phyloP scores from a whole-genome alignment of 1,140 invertebrate species.

The Drosophila carrolli region DNA sequence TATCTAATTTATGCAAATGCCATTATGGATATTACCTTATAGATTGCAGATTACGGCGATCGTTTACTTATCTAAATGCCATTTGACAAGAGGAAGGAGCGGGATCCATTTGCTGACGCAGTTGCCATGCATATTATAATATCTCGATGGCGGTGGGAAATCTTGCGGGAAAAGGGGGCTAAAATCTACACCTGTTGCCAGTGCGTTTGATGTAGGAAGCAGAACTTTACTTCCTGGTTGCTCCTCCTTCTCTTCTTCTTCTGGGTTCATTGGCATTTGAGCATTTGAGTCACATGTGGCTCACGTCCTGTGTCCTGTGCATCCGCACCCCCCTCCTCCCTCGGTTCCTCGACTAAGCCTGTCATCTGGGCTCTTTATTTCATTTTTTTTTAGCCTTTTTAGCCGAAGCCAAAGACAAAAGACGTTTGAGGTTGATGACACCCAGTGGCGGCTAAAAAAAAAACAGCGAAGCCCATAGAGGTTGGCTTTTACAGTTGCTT shows the following conservation, averaged over 20 bases:
- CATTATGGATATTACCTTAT: conserved; percentile 40
- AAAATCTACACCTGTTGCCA: conserved; percentile 55
- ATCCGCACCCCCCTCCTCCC: conserved; percentile 18
- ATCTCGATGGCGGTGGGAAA: conserved; percentile 33
- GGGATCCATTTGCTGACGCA: conserved; percentile 27
- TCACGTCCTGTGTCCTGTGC: conserved; percentile 61
- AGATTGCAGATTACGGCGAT: conserved; percentile 37
- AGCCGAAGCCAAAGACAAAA: conserved; percentile 70
- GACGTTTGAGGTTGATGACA: conserved; percentile 73
- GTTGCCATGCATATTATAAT: conserved; percentile 5
- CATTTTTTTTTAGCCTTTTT: conserved; percentile 29
- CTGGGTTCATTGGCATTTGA: conserved; percentile 71
- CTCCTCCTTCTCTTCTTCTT: conserved; percentile 5
- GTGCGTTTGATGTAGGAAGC: conserved; percentile 40
- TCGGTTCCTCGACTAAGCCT: conserved; percentile 51
- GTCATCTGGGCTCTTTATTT: conserved; percentile 63
- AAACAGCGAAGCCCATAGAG: conserved; percentile 47
- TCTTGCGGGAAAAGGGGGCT: conserved; percentile 12
- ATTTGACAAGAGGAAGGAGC: conserved; percentile 20
- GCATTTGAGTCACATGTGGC: conserved; percentile 70
- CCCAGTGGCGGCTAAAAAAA: conserved; percentile 35
- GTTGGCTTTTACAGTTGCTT: conserved; percentile 76
- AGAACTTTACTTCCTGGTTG: conserved; percentile 71
- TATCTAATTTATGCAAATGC: conserved; percentile 50
- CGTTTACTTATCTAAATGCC: conserved; percentile 52